A percentile compares a stretch with the other conserved stretches of the same genome.
phyloP scores from a whole-genome alignment of 1,140 invertebrate species.

The Chionoecetes opilio region DNA sequence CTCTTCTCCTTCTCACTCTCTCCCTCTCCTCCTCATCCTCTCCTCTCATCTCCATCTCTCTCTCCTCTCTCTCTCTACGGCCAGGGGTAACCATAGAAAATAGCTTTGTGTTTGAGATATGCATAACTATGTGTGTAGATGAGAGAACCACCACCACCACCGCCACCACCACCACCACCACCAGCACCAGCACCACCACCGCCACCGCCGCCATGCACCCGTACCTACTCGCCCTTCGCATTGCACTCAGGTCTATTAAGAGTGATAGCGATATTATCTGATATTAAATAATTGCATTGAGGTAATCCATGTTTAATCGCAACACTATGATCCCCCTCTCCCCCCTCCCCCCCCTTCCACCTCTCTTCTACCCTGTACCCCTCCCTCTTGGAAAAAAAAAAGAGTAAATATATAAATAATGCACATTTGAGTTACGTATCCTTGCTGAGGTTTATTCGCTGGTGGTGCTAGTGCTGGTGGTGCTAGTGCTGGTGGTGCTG shows the following conservation, averaged over 20 bases:
- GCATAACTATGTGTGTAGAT: no score
- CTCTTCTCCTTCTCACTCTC: constrained; percentile 31
- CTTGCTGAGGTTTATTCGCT: constrained; percentile 14
- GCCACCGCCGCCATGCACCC: neutral
- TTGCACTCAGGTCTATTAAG: constrained; percentile 17
- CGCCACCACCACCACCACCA: neutral
- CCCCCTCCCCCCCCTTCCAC: neutral
- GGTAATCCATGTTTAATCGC: constrained; percentile 51
- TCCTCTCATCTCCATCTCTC: neutral
- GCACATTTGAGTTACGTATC: constrained; percentile 35
- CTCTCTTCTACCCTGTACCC: neutral
- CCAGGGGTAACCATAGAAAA: no score
- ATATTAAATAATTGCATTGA: constrained; percentile 48
- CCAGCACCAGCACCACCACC: neutral
- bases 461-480: neutral
- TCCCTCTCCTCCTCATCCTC: constrained; percentile 28
- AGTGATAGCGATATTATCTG: constrained; percentile 42
- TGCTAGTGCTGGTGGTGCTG: no score
- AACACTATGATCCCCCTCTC: neutral
- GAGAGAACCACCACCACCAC: no score
- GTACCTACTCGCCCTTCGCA: constrained; percentile 21
- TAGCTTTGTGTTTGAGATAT: no score
- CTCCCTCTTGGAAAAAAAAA: neutral
- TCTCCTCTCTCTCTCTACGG: neutral
- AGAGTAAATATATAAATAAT: constrained; percentile 40